Evolutionary conservation across 2,888 invertebrate genomes (phyloP).

Genomic region (Hypolimnas misippus): DNA sequence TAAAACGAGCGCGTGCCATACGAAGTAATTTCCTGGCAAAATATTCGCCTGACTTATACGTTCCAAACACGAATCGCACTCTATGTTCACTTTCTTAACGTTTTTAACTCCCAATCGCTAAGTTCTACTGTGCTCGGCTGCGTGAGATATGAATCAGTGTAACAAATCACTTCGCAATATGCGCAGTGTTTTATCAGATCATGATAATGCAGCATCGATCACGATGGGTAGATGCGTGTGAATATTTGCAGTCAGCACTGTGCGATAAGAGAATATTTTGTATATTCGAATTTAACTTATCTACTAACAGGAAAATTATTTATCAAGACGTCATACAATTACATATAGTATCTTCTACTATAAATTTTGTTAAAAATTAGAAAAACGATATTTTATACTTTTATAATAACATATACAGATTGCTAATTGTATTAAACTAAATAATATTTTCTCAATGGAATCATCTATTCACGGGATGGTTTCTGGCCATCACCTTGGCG

Average conservation of each 20-base stretch:
- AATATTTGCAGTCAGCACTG: constrained; percentile 16
- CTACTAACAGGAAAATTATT: background rate
- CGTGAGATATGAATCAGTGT: constrained; percentile 41
- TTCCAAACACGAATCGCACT: constrained; percentile 61
- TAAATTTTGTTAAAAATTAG: background rate
- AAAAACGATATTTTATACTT: background rate
- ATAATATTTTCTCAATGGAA: constrained; percentile 29
- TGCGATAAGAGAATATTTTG: background rate
- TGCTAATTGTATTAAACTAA: too few relatives aligned
- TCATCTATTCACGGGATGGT: constrained; percentile 35
- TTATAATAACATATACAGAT: background rate
- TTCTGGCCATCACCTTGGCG: constrained; percentile 73
- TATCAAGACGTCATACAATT: background rate
- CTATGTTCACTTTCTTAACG: constrained; percentile 61
- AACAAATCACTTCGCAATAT: constrained; percentile 42
- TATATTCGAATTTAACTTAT: background rate
- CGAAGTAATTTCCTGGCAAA: constrained; percentile 76
- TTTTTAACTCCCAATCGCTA: constrained; percentile 35
- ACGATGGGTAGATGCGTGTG: constrained; percentile 30
- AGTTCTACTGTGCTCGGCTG: constrained; percentile 28
- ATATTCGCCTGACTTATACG: constrained; percentile 64
- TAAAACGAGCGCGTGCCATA: constrained; percentile 73
- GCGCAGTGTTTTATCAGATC: constrained; percentile 38
- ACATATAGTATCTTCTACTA: too few relatives aligned
- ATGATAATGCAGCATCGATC: constrained; percentile 43